phyloP scores from a whole-genome alignment of 2,113 vertebrate genomes.

The Telmatochromis sp. region DNA sequence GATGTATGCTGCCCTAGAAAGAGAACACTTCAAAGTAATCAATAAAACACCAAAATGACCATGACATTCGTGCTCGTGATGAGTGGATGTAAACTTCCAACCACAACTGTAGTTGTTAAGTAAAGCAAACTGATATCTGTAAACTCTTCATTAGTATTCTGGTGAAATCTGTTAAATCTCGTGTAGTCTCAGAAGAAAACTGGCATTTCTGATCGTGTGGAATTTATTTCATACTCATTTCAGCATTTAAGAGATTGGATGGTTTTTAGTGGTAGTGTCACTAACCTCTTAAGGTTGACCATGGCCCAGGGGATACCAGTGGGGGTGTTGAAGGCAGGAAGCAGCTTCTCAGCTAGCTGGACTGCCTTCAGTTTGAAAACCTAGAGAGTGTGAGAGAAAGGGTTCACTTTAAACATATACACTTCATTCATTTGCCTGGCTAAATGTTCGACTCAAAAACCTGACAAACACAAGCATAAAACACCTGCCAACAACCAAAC shows the following conservation, averaged over 20 bases:
- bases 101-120: not conserved
- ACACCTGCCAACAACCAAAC: not conserved
- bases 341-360: slow-evolving; percentile 93
- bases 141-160: not conserved
- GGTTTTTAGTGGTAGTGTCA: not conserved
- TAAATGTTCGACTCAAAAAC: not conserved
- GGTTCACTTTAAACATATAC: not conserved
- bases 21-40: not conserved
- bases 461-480: not conserved
- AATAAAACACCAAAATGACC: not conserved
- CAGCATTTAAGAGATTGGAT: not conserved
- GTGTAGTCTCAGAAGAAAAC: not conserved
- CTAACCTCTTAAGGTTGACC: slow-evolving; percentile 98
- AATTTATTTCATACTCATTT: not conserved
- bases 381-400: slow-evolving; percentile 53
- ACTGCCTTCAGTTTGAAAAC: slow-evolving; percentile 96
- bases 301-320: slow-evolving; percentile 99
- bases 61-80: not conserved
- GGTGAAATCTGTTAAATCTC: not conserved
- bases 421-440: not conserved
- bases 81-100: not conserved
- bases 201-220: not conserved
- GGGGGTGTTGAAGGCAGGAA: slow-evolving; percentile 97
- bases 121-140: not conserved
- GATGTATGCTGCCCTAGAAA: not conserved